Base-by-base conservation (phyloP, 2,113 vertebrate genomes). In the Tenrec ecaudatus region DNA sequence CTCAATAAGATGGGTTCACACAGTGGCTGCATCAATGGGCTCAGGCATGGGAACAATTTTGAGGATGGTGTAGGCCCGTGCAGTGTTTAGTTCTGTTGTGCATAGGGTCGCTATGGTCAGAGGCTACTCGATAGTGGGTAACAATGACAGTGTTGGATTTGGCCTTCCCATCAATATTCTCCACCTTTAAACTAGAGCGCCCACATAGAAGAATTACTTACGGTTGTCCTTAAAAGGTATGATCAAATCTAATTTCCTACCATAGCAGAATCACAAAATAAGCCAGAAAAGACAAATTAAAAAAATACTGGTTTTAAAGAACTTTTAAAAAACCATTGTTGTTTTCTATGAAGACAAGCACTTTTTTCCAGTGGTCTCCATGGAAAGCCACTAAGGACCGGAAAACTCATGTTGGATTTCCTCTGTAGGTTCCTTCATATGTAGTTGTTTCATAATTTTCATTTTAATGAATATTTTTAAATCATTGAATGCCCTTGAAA, bases 311-410 rank as follows among this genome's bases (percentile, higher is more conserved):
- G 6, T 38, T 92, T 89, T 33, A 81, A 87, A 68, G 8, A 43
- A 86, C 22, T 85, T 92, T 16, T 80, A 57, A 58, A 64, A 75
- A 94, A 85, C 73, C 66, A 73, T 62, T 77, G 16, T 75, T 71
- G 19, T 82, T 92, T 14, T 75, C 15, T 5, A 7, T 29, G 47
- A 40, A 40, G 40, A 40, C 40, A 3, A 40, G 7, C 40, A 40
- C 40, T 40, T 40, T 40, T 40, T 0, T 4, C 29, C 27, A 20
- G 0, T 23, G 27, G 71, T 9, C 2, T 79, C 10, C 29, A 4
- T 4, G 43, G 20, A 25, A 7, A 68, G 4, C 43, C 47, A 40
- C n/a, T 2, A 14, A 25, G 8, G 9, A 71, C 6, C 5, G 47
- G 36, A 68, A 4, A 3, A 47, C 75, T 94, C 62, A 75, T 8